phyloP scores from a whole-genome alignment of 2,797 vertebrate genomes.

The Poecilia velifera region DNA sequence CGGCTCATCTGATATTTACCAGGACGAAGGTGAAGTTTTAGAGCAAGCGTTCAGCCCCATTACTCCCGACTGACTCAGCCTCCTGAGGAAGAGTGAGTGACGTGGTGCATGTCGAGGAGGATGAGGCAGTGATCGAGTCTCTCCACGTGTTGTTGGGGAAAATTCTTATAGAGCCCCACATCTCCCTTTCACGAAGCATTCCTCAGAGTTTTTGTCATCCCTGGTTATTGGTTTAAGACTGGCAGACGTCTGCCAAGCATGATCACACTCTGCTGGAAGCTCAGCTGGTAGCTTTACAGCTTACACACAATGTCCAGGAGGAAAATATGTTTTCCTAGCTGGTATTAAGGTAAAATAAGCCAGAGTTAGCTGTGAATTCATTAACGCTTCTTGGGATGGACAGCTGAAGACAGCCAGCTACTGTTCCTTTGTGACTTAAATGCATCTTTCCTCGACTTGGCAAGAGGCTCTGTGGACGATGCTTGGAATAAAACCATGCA shows the following conservation, averaged over 20 bases:
- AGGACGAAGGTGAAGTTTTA: constrained; percentile 5
- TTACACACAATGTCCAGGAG: constrained; percentile 37
- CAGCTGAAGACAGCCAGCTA: constrained; percentile 21
- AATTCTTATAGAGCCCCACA: constrained; percentile 52
- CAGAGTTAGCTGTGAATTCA: constrained; percentile 38
- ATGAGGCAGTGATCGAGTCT: constrained; percentile 53
- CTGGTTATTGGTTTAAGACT: constrained; percentile 65
- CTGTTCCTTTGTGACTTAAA: constrained; percentile 49
- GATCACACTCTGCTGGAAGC: constrained; percentile 39
- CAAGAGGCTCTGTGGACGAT: constrained; percentile 16
- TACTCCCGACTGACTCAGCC: constrained; percentile 28
- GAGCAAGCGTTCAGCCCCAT: constrained; percentile 19
- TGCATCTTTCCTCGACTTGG: constrained; percentile 44
- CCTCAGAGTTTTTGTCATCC: constrained; percentile 65
- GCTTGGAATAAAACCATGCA: constrained; percentile 29
- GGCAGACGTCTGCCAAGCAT: constrained; percentile 47
- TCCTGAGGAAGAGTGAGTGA: constrained; percentile 59
- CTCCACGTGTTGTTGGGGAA: constrained; percentile 52
- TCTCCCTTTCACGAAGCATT: constrained; percentile 66
- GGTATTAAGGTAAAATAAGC: constrained; percentile 46
- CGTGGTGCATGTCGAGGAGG: constrained; percentile 61
- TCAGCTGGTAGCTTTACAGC: constrained; percentile 46
- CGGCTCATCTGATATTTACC: constrained; percentile 37
- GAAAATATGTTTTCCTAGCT: constrained; percentile 46
- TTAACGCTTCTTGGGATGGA: constrained; percentile 22